A percentile compares a stretch with the other conserved stretches of the same genome.
phyloP scores from a whole-genome alignment of 1,140 invertebrate species.

The Marisa cornuarietis region DNA sequence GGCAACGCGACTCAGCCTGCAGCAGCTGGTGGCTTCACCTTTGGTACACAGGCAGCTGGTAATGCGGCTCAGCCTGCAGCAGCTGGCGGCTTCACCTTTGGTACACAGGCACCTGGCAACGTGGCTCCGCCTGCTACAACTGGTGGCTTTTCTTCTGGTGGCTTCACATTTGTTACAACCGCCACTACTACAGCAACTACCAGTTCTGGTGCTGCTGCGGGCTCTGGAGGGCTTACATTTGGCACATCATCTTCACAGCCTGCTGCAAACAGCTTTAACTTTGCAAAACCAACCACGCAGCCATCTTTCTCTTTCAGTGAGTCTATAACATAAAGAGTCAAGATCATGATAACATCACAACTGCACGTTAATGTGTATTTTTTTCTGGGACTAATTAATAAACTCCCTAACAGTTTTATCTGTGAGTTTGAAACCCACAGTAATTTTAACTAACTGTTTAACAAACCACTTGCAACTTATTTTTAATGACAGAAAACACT shows the following conservation, averaged over 20 bases:
- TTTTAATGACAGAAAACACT: too few species aligned
- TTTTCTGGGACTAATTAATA: too few species aligned
- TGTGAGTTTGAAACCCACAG: too few species aligned
- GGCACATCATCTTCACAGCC: neutral
- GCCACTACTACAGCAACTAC: constrained; percentile 11
- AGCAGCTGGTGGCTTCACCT: constrained; percentile 37
- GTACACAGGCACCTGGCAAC: constrained; percentile 1
- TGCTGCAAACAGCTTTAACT: neutral
- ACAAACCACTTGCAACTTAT: too few species aligned
- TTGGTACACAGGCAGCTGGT: constrained; percentile 26
- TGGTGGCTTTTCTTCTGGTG: constrained; percentile 20
- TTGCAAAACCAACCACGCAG: neutral
- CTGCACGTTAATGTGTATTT: too few species aligned
- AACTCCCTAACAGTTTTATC: too few species aligned
- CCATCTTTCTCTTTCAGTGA: neutral
- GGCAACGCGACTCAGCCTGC: neutral
- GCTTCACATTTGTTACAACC: constrained; percentile 14
- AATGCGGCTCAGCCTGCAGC: constrained; percentile 9
- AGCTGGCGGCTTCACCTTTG: constrained; percentile 19
- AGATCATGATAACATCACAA: too few species aligned
- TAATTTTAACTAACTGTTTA: too few species aligned
- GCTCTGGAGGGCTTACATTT: constrained; percentile 1
- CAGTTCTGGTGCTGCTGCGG: constrained; percentile 4
- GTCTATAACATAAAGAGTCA: neutral
- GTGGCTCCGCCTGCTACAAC: neutral